A percentile compares a stretch with the other conserved stretches of the same genome.
These are phyloP conservation scores for Cheilosia vulpina DNA, from an alignment of 2,888 invertebrate genomes.

Conservation along the genomic window DNA sequence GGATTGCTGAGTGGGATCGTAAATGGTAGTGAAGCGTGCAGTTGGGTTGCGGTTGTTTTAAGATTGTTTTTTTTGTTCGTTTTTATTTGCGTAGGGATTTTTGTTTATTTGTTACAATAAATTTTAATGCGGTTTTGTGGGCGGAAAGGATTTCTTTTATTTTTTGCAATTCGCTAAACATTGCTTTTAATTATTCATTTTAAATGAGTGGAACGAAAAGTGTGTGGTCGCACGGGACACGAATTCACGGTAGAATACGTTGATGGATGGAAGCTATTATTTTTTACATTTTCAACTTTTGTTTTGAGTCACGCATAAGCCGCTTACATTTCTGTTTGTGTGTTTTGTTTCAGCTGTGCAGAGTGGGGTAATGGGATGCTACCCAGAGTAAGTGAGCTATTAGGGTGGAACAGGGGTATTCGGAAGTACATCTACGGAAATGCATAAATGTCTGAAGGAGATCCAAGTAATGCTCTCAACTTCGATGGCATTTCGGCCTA, in stretches of 20 bases:
- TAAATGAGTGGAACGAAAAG: not conserved
- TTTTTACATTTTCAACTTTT: not conserved
- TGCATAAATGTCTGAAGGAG: too few species aligned
- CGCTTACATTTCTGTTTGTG: too few species aligned
- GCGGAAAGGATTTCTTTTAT: not conserved
- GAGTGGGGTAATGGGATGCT: too few species aligned
- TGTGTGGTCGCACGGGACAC: not conserved
- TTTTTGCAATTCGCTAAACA: conserved; percentile 1
- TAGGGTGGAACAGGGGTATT: too few species aligned
- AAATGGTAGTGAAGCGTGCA: conserved; percentile 13
- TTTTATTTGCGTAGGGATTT: not conserved
- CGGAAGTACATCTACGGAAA: too few species aligned
- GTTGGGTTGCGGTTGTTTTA: conserved; percentile 26
- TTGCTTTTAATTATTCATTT: conserved; percentile 14
- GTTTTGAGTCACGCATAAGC: too few species aligned
- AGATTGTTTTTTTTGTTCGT: not conserved
- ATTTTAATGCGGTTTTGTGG: conserved; percentile 35
- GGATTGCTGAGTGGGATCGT: conserved; percentile 19
- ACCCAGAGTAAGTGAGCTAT: too few species aligned
- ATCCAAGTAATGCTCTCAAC: too few species aligned
- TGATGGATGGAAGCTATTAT: not conserved
- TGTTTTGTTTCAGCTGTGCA: too few species aligned
- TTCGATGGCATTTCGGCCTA: too few species aligned
- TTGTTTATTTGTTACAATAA: not conserved
- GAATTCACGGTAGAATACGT: not conserved